Evolutionary conservation across 2,888 invertebrate species (phyloP).

Genomic region (Archips crataeganus): DNA sequence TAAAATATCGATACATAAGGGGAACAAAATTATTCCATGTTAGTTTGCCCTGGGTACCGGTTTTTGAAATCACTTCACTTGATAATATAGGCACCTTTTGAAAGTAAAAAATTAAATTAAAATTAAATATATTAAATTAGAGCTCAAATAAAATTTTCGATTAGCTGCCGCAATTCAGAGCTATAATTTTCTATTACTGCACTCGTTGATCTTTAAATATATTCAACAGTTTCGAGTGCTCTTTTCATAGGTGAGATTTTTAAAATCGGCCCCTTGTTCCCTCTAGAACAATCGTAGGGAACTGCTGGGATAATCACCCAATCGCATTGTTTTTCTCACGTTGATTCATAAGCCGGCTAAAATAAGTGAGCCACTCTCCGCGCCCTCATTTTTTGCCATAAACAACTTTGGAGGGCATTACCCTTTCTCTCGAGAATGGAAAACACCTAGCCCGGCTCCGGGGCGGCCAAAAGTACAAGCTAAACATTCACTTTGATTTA

Average conservation of each 20-base stretch:
- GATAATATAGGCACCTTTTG: too few relatives aligned
- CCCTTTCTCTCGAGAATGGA: slow-evolving; percentile 73
- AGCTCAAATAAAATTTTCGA: too few relatives aligned
- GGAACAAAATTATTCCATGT: not conserved
- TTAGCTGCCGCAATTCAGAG: too few relatives aligned
- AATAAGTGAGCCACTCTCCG: slow-evolving; percentile 80
- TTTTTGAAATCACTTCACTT: too few relatives aligned
- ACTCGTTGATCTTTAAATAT: too few relatives aligned
- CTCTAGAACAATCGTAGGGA: slow-evolving; percentile 12
- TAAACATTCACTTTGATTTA: slow-evolving; percentile 31
- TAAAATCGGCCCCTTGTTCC: not conserved
- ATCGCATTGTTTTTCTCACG: slow-evolving; percentile 79
- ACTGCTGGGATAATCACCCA: slow-evolving; percentile 19
- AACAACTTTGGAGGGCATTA: slow-evolving; percentile 84
- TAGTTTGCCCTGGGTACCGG: not conserved
- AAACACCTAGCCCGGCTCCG: slow-evolving; percentile 74
- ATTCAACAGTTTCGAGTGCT: too few relatives aligned
- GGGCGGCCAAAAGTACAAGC: slow-evolving; percentile 54
- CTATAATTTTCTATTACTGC: too few relatives aligned
- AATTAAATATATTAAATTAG: too few relatives aligned
- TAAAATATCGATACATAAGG: not conserved
- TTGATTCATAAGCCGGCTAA: slow-evolving; percentile 81
- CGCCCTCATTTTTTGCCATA: slow-evolving; percentile 85
- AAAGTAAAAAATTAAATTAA: too few relatives aligned
- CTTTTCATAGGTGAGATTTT: too few relatives aligned